Percentiles rank a stretch among this genome's conserved stretches.
Conservation (phyloP, 2,797 vertebrate species). For the Sebastes ruberrimus region DNA sequence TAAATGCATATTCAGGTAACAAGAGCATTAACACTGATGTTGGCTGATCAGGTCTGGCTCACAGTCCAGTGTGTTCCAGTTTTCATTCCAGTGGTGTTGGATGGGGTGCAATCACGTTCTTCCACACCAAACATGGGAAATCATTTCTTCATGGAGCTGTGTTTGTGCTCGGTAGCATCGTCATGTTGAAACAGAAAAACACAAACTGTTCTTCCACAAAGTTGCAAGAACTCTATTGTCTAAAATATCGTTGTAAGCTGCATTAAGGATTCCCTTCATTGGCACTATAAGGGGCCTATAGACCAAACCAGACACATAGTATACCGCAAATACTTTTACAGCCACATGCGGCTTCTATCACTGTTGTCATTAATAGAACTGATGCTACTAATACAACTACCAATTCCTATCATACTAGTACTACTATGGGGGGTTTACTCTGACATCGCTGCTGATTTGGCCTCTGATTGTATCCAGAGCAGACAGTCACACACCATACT, state of each 20-base stretch:
- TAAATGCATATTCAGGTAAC: not conserved
- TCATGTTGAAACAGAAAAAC: not conserved
- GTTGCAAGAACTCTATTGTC: not conserved
- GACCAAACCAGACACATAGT: not conserved
- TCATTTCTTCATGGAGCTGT: not conserved
- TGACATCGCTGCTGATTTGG: slow-evolving; percentile 9
- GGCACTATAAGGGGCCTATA: not conserved
- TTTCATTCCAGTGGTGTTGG: not conserved
- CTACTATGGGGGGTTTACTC: not conserved
- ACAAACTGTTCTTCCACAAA: not conserved
- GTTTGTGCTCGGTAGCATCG: not conserved
- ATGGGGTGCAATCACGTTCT: not conserved
- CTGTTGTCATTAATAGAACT: not conserved
- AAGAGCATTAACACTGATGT: not conserved
- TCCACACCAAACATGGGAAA: not conserved
- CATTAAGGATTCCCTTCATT: not conserved
- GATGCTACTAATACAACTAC: not conserved
- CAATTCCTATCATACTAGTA: not conserved
- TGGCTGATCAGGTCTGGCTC: not conserved
- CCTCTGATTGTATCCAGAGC: slow-evolving; percentile 19
- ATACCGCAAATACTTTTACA: not conserved
- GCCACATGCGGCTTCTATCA: not conserved
- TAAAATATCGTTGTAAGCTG: not conserved
- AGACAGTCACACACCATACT: slow-evolving; percentile 15
- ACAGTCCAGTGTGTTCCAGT: not conserved